Evolutionary conservation across 2,113 vertebrate species (phyloP).

Genomic region (Dasyornis broadbenti): DNA sequence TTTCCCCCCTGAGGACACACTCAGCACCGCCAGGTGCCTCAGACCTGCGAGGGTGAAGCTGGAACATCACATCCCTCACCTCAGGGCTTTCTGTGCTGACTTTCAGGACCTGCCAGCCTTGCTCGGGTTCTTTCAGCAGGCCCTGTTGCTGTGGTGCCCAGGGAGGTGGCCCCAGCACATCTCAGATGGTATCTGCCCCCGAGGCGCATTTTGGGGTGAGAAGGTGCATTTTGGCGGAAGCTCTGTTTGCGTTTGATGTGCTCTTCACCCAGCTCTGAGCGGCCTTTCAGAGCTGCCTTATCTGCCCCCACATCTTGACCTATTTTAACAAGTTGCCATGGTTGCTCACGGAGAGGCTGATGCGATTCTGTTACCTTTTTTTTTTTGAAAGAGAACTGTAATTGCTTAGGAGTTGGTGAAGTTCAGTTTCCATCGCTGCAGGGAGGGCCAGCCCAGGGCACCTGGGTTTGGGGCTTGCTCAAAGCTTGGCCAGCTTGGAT

Average conservation of each 20-base stretch:
- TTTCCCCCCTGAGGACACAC: accelerated
- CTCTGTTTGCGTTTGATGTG: constrained; percentile 63
- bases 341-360: constrained; percentile 65
- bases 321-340: constrained; percentile 77
- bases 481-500: neutral
- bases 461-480: neutral
- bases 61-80: neutral
- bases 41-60: neutral
- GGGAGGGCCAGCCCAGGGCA: neutral
- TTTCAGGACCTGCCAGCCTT: neutral
- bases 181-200: constrained; percentile 62
- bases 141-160: neutral
- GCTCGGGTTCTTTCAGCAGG: neutral
- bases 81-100: neutral
- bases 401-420: constrained; percentile 56
- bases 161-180: constrained; percentile 21
- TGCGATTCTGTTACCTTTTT: constrained; percentile 71
- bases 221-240: constrained; percentile 73
- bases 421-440: constrained; percentile 44
- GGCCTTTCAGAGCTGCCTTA: constrained; percentile 62
- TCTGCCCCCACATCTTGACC: constrained; percentile 79
- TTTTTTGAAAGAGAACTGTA: constrained; percentile 45
- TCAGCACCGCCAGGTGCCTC: neutral
- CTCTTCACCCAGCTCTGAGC: constrained; percentile 54
- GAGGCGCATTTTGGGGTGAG: constrained; percentile 43